Evolutionary conservation across 2,113 vertebrate species (phyloP).

Genomic region (Varanus salvator): DNA sequence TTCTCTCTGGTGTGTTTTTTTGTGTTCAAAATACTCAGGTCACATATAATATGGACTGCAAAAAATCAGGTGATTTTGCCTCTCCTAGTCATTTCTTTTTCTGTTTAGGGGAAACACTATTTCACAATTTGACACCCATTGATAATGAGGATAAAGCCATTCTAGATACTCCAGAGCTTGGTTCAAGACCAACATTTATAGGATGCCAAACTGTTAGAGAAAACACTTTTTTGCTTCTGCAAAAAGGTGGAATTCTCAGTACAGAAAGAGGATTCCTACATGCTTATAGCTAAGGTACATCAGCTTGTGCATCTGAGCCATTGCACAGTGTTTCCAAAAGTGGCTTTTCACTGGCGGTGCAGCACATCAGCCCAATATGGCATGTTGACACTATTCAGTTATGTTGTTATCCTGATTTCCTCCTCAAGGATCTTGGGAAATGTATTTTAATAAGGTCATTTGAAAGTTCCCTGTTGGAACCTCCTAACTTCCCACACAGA

Average conservation of each 20-base stretch:
- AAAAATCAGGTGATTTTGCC: not conserved
- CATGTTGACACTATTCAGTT: no score
- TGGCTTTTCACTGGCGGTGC: no score
- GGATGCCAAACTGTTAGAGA: not conserved
- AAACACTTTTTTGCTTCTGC: not conserved
- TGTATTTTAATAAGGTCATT: no score
- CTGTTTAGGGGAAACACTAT: not conserved
- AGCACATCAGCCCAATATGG: no score
- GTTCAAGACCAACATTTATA: not conserved
- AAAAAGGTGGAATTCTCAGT: not conserved
- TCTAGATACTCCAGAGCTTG: not conserved
- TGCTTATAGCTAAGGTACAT: not conserved
- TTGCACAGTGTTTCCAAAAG: not conserved
- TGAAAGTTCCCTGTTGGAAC: no score
- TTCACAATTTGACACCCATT: not conserved
- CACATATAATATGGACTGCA: not conserved
- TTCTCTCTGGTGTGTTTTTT: not conserved
- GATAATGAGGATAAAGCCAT: not conserved
- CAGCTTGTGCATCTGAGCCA: not conserved
- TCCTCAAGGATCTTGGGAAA: not conserved
- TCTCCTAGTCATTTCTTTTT: not conserved
- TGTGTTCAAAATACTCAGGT: not conserved
- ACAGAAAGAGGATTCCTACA: not conserved
- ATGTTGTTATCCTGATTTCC: no score
- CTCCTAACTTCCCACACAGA: not conserved